Evolutionary conservation across 2,888 invertebrate species (phyloP).

Genomic region (Pterostichus madidus): DNA sequence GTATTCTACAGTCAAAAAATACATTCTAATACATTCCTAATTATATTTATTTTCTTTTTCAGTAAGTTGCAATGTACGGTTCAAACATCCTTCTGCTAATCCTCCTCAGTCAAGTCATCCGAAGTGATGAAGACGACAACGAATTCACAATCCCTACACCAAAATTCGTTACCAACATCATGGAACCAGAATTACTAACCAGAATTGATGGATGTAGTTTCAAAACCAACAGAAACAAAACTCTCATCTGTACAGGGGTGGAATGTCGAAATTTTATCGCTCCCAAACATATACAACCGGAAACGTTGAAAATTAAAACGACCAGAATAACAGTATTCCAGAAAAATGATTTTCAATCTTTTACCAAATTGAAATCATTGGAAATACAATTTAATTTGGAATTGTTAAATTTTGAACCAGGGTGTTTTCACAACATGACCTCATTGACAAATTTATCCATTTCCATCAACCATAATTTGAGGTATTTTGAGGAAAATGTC

Average conservation of each 20-base stretch:
- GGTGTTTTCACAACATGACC: constrained; percentile 78
- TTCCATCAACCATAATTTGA: constrained; percentile 79
- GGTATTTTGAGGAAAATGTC: constrained; percentile 76
- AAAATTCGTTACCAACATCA: constrained; percentile 16
- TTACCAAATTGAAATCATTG: constrained; percentile 76
- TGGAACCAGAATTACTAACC: constrained; percentile 29
- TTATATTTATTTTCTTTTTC: too few species aligned
- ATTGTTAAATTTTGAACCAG: constrained; percentile 78
- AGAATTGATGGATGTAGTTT: constrained; percentile 48
- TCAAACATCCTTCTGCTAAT: neutral
- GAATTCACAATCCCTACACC: constrained; percentile 42
- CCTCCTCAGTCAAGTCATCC: neutral
- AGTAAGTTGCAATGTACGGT: neutral
- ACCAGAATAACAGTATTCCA: constrained; percentile 71
- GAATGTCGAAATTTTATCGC: constrained; percentile 33
- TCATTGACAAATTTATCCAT: constrained; percentile 79
- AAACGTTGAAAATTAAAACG: constrained; percentile 44
- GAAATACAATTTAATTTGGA: constrained; percentile 80
- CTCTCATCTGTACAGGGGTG: constrained; percentile 44
- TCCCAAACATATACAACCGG: constrained; percentile 28
- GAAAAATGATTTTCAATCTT: constrained; percentile 76
- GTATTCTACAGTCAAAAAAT: too few species aligned
- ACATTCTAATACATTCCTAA: too few species aligned
- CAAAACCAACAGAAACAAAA: constrained; percentile 47
- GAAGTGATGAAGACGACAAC: constrained; percentile 24